Base-by-base conservation (phyloP, 2,797 vertebrate species). In the Syndactyla subalaris region DNA sequence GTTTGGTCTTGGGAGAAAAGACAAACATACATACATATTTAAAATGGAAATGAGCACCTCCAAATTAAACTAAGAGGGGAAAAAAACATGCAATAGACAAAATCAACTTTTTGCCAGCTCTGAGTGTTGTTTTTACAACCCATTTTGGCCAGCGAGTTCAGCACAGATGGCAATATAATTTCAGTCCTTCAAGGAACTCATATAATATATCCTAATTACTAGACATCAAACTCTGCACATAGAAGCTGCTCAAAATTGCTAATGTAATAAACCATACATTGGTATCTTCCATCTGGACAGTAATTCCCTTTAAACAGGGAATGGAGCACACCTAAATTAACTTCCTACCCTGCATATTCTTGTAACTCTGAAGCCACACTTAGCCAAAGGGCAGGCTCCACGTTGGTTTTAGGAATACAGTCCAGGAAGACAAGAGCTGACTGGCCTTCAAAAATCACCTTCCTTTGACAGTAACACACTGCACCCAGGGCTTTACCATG, bases 181-280 rank as follows among this genome's bases (percentile, higher is more conserved):
- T 59, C 58, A 92, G 58, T 54, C 49, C 49, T 92, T 86, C 70
- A 85, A 92, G 58, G 66, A 95, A 66, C 39, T 83, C 67, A 29
- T n/a, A 72, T 52, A 83, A 80, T 12, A 27, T 39, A 78, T 38
- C 30, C 29, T 67, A 84, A 84, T 54, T 66, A 32, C n/a, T 10
- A 83, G n/a, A 74, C n/a, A 83, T 32, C 88, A 81, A 92, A 86
- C 83, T 65, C 48, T 45, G 34, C 29, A 81, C 36, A 76, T 5
- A 45, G 45, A 32, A 46, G 49, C 36, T 72, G 45, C 61, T 92
- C 58, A 72, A 72, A 88, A 80, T 54, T 75, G 30, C 30, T 49
- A 75, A 68, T 59, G 38, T 24, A 84, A 62, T 74, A 85, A 83
- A 62, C 71, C 30, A 68, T 59, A 92, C 9, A 39, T 14, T 22